Base-by-base conservation (phyloP, 2,113 vertebrate genomes). In the Clarias magur region DNA sequence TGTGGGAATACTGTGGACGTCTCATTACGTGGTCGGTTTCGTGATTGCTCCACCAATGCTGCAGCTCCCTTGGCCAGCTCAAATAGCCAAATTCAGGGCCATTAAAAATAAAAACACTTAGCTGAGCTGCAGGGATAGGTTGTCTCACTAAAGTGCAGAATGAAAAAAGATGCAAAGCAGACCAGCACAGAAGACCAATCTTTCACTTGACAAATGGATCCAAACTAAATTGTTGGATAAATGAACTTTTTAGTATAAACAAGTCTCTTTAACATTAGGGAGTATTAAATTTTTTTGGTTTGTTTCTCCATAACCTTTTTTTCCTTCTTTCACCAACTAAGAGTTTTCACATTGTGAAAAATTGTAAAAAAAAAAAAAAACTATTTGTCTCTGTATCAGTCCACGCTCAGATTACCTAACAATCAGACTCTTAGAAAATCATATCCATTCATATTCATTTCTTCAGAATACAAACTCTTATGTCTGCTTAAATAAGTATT, bases 1-100 rank as follows among this genome's bases (percentile, higher is more conserved):
- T 59, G 70, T 63, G 85, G 82, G 80, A 81, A 85, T 81, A 86
- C 84, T 21, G 30, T 79, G 84, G 70, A 85, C 23, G 86, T 54
- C 62, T 86, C 76, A 87, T 88, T 88, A 88, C 73, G 63, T 81
- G 60, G 65, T 63, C 54, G 59, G 34, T 56, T 87, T 85, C 27
- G 73, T 85, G 83, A 89, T 85, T n/a, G 70, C 78, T 81, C 48
- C 48, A 78, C 80, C 89, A 78, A 63, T 82, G 80, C 62, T 67
- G 83, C 62, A 2, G 5, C 65, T 65, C n/a, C 30, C 80, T 63
- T 63, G 34, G 23, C n/a, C 68, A n/a, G 21, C 57, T 81, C 59
- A 62, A 80, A 60, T 80, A 80, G 30, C 56, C 62, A 85, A 30
- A 80, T 67, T 54, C 83, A 34, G 11, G 70, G 25, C 70, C 59